Percentiles rank a stretch among this genome's conserved stretches.
Evolutionary conservation across 2,113 vertebrate genomes (phyloP).

Genomic region (Psammodynastes pulverulentus): DNA sequence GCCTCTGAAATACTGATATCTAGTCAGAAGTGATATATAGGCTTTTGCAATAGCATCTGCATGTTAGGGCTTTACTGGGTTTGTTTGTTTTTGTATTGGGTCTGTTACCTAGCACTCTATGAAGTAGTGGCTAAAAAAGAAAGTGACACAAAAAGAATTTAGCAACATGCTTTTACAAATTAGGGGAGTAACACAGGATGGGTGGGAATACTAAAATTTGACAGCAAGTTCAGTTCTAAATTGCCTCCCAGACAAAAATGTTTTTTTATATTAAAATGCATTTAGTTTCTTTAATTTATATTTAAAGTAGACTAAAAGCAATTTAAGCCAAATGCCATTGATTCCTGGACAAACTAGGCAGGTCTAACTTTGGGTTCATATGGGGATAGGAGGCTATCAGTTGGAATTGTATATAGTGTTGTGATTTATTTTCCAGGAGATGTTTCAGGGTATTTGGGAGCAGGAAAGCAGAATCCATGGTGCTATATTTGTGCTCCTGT

Average conservation of each 20-base stretch:
- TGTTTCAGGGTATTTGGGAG: background rate
- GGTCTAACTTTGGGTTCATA: background rate
- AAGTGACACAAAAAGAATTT: constrained; percentile 21
- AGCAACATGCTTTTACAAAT: constrained; percentile 36
- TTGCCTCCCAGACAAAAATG: background rate
- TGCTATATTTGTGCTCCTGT: background rate
- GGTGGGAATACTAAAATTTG: background rate
- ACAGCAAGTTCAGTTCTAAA: background rate
- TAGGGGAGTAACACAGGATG: background rate
- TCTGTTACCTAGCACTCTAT: constrained; percentile 43
- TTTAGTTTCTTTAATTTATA: background rate
- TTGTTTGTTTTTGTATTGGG: constrained; percentile 55
- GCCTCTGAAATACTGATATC: constrained; percentile 61
- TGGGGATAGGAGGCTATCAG: background rate
- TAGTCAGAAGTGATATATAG: constrained; percentile 56
- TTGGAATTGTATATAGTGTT: background rate
- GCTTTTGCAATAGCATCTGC: constrained; percentile 41
- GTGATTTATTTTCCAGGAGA: background rate
- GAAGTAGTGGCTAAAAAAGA: constrained; percentile 19
- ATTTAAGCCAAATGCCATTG: background rate
- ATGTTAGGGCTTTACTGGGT: constrained; percentile 14
- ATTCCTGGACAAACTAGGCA: background rate
- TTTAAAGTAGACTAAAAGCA: background rate
- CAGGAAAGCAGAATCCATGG: background rate
- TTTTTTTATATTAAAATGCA: background rate